Conservation (phyloP, 2,888 invertebrate species). For the Aleiodes testaceus region DNA sequence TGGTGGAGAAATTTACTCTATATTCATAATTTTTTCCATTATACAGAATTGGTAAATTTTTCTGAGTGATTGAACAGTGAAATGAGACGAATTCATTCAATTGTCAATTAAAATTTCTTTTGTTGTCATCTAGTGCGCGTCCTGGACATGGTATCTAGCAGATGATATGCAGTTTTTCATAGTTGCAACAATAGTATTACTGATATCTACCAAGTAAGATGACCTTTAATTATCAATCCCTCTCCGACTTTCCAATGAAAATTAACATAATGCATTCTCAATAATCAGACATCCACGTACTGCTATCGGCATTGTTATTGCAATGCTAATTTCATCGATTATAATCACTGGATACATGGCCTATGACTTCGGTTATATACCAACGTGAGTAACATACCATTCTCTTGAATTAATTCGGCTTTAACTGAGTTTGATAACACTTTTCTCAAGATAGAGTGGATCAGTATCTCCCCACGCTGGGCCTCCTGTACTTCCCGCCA, state of each 20-base stretch:
- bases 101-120: background rate
- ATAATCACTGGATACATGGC: conserved; percentile 67
- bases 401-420: background rate
- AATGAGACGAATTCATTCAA: conserved; percentile 3
- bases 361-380: conserved; percentile 70
- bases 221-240: too few relatives aligned
- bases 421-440: too few relatives aligned
- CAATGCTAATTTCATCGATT: conserved; percentile 65
- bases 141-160: conserved; percentile 75
- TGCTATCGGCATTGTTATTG: conserved; percentile 61
- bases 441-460: conserved; percentile 67
- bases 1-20: conserved; percentile 76
- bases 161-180: conserved; percentile 74
- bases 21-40: conserved; percentile 73
- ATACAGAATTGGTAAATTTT: conserved; percentile 67
- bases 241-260: conserved; percentile 36
- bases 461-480: conserved; percentile 66
- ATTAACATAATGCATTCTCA: too few relatives aligned
- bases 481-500: conserved; percentile 70
- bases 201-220: conserved; percentile 72
- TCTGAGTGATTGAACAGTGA: background rate
- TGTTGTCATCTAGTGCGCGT: conserved; percentile 67
- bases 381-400: conserved; percentile 70
- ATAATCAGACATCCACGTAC: conserved; percentile 68
- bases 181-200: conserved; percentile 67